Percentiles rank a stretch among this genome's conserved stretches.
Conservation (phyloP, 2,797 vertebrate genomes). For the Anguilla marmorata region DNA sequence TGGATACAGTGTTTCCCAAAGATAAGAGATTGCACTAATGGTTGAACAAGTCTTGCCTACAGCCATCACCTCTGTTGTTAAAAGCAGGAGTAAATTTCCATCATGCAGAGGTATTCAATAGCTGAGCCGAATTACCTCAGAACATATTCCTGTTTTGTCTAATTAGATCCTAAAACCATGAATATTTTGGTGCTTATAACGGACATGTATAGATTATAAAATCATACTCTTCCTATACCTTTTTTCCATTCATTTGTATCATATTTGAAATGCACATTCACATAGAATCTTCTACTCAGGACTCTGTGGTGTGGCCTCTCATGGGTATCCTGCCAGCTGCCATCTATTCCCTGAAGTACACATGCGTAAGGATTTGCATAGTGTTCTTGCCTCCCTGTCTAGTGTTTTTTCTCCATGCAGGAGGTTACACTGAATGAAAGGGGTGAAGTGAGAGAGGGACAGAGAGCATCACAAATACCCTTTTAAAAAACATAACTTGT, state of each 20-base stretch:
- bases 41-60: too few relatives aligned
- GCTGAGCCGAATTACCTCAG: too few relatives aligned
- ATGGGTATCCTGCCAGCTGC: neutral
- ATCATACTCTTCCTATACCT: neutral
- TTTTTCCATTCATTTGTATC: neutral
- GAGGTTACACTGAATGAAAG: neutral
- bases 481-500: neutral
- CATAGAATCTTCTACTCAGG: neutral
- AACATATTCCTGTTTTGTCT: too few relatives aligned
- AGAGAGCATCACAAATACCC: neutral
- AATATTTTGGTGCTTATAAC: too few relatives aligned
- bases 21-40: too few relatives aligned
- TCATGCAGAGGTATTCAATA: too few relatives aligned
- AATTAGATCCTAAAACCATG: too few relatives aligned
- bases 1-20: too few relatives aligned
- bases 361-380: neutral
- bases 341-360: neutral
- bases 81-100: too few relatives aligned
- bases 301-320: neutral
- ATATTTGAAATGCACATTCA: neutral
- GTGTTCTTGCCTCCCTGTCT: neutral
- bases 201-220: neutral
- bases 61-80: too few relatives aligned
- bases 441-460: neutral
- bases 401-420: neutral